Base-by-base conservation (phyloP, 2,888 invertebrate species). In the Zhengitettix transpicula region DNA sequence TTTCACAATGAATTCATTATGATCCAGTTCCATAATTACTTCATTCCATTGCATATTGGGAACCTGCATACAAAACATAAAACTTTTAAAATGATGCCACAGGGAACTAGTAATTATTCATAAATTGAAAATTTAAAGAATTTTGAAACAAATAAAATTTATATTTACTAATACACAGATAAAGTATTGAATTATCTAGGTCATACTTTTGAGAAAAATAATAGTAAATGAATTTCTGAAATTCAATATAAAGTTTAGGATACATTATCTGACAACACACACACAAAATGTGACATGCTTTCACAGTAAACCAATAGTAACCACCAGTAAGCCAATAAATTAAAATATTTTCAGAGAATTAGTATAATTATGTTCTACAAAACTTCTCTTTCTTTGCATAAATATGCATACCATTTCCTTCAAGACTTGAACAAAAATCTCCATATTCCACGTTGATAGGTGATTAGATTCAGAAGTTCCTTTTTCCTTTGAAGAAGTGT, bases 1-100 rank as follows among this genome's bases (percentile, higher is more conserved):
- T 68, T 91, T 89, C 10, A 95, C 80, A 40, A 87, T 72, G 70
- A 98, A 97, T 67, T 92, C 92, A 3, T 85, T 80, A 72, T 96
- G 90, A 71, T 99, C 98, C 51, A 98, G 75, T 74, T 94, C 92
- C 63, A 84, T 75, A 65, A 96, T 86, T 0, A 98, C 92, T 69
- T 94, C 95, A 69, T 87, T 88, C 96, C 97, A 97, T 67, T 87
- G 86, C 62, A 97, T 74, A 69, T 83, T 87, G 1, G 91, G 85
- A 62, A 73, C 74, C 75, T 77, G 63, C 51, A 67, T 67, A 60
- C 55, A 16, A n/a, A 53, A 53, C 16, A 28, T 17, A 9, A 11
- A 51, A 15, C 0, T 51, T 15, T 51, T 51, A 51, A n/a, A 8
- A 44, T 42, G 3, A 28, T 28, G 28, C 28, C 28, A 28, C 7